phyloP scores from a whole-genome alignment of 2,888 invertebrate species.

The Steinernema hermaphroditum region DNA sequence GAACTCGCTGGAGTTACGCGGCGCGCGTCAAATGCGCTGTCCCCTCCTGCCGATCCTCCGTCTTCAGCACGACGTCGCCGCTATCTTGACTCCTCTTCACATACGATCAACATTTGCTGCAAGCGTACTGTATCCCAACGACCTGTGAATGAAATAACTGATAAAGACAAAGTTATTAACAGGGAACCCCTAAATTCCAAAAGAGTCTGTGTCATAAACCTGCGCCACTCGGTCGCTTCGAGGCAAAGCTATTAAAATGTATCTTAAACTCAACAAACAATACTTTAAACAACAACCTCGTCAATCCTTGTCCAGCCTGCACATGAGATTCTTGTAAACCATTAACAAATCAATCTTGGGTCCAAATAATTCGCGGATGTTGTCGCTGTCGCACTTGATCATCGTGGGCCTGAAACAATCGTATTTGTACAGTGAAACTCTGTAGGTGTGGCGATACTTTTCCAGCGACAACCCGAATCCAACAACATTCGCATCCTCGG shows the following conservation, averaged over 20 bases:
- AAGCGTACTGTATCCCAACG: conserved; percentile 41
- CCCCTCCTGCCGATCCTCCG: conserved; percentile 24
- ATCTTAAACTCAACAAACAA: conserved; percentile 22
- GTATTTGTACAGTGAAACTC: background rate
- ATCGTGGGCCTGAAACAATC: background rate
- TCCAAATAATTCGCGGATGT: conserved; percentile 94
- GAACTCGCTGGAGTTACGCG: conserved; percentile 15
- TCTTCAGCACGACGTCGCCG: background rate
- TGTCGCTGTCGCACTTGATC: conserved; percentile 91
- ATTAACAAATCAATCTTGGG: conserved; percentile 92
- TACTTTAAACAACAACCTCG: conserved; percentile 2
- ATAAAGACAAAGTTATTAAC: background rate
- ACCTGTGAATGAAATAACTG: too few species aligned
- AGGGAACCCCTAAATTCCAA: background rate
- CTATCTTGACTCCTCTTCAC: background rate
- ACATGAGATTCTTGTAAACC: conserved; percentile 89
- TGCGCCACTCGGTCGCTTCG: too few species aligned
- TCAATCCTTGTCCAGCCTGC: conserved; percentile 78
- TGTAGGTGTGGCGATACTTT: conserved; percentile 44
- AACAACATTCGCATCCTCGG: conserved; percentile 87
- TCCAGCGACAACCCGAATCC: conserved; percentile 73
- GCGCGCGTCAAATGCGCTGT: conserved; percentile 34
- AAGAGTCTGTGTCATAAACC: background rate
- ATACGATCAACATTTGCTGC: conserved; percentile 36
- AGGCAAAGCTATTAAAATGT: background rate